phyloP scores from a whole-genome alignment of 2,797 vertebrate genomes.

The Periparus ater region DNA sequence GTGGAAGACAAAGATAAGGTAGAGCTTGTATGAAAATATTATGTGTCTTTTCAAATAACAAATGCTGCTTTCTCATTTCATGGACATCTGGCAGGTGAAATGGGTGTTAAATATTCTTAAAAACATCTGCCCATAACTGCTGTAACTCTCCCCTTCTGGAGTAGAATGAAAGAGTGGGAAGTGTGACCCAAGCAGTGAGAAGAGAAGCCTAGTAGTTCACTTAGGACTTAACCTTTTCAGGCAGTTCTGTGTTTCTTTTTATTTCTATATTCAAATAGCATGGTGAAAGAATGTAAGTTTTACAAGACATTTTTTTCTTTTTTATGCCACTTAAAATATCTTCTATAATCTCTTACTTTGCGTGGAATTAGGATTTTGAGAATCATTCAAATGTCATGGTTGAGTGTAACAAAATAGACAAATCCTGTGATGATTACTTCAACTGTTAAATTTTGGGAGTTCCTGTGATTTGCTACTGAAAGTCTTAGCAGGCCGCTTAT shows the following conservation, averaged over 20 bases:
- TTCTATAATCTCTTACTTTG: background rate
- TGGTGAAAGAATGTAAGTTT: background rate
- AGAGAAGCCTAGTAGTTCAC: background rate
- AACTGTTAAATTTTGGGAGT: background rate
- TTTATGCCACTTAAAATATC: background rate
- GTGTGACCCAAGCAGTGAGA: background rate
- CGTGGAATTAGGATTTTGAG: background rate
- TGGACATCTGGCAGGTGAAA: background rate
- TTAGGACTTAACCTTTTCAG: background rate
- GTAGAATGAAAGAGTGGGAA: accelerated
- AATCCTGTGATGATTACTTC: background rate
- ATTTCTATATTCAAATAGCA: background rate
- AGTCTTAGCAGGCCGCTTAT: background rate
- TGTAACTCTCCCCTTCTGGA: background rate
- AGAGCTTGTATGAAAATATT: slow-evolving; percentile 26
- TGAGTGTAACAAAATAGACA: background rate
- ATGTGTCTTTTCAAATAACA: background rate
- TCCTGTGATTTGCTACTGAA: background rate
- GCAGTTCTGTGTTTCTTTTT: background rate
- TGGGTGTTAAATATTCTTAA: background rate
- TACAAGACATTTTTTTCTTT: background rate
- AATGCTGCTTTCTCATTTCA: background rate
- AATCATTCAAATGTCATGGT: background rate
- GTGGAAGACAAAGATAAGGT: slow-evolving; percentile 99
- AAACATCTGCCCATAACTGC: background rate